Conservation (phyloP, 2,113 vertebrate genomes). For the zebrafish (Danio rerio) region GRCz12tu NC_133177.1:18066001-18066500, state of each 20-base stretch:
- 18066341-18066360: background rate
- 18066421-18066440: slow-evolving; percentile 2
- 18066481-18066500: background rate
- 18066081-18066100: background rate
- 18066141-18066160: slow-evolving; percentile 21
- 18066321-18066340: slow-evolving; percentile 19
- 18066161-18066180: slow-evolving; percentile 5
- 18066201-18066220: slow-evolving; percentile 18
- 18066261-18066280: background rate
- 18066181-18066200: slow-evolving; percentile 22
- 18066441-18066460: background rate
- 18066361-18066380: slow-evolving; percentile 9
- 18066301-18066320: slow-evolving; percentile 1
- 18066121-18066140: slow-evolving; percentile 2
- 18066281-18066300: background rate
- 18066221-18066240: slow-evolving; percentile 14
- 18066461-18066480: slow-evolving; percentile 1
- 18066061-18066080: background rate
- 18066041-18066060: background rate
- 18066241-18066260: slow-evolving; percentile 10
- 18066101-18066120: background rate
- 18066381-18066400: slow-evolving; percentile 24
- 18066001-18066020: too few species aligned
- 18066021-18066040: background rate
- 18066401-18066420: background rate